Evolutionary conservation across 23 tunicate species (phyloP).

Genomic region (Clavelina lepadiformis): DNA sequence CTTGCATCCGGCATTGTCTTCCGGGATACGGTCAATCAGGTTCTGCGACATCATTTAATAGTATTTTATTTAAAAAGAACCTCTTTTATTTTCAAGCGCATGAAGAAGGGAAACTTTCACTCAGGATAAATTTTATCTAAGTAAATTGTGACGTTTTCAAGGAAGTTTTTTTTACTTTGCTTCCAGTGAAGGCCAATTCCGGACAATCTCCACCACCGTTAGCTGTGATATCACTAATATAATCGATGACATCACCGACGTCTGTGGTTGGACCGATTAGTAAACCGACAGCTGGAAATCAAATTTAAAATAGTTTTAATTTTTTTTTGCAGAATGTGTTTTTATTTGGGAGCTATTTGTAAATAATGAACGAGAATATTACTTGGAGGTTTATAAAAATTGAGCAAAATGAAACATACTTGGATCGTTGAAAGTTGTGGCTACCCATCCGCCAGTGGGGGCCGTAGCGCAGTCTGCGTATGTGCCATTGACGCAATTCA

Average conservation of each 20-base stretch:
- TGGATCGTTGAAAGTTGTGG: slow-evolving; percentile 26
- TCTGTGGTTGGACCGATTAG: slow-evolving; percentile 62
- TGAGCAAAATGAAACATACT: no score
- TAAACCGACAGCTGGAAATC: no score
- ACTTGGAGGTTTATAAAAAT: no score
- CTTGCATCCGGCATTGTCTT: slow-evolving; percentile 50
- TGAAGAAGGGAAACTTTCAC: no score
- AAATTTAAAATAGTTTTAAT: no score
- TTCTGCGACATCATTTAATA: no score
- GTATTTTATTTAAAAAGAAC: no score
- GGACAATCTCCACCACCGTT: slow-evolving; percentile 3
- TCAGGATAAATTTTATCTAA: no score
- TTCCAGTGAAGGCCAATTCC: not conserved
- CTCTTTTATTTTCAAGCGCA: no score
- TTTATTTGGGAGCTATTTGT: no score
- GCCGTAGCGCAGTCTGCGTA: slow-evolving; percentile 5
- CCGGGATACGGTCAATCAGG: slow-evolving; percentile 24
- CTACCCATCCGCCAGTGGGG: slow-evolving; percentile 39
- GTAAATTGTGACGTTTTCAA: not conserved
- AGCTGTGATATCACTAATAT: slow-evolving; percentile 7
- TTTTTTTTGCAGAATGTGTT: no score
- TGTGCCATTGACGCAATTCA: slow-evolving; percentile 14
- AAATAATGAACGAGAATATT: no score
- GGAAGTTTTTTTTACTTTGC: not conserved
- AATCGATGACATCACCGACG: slow-evolving; percentile 18